Base-by-base conservation (phyloP, 2,113 vertebrate genomes). In the Nannospalax galili region DNA sequence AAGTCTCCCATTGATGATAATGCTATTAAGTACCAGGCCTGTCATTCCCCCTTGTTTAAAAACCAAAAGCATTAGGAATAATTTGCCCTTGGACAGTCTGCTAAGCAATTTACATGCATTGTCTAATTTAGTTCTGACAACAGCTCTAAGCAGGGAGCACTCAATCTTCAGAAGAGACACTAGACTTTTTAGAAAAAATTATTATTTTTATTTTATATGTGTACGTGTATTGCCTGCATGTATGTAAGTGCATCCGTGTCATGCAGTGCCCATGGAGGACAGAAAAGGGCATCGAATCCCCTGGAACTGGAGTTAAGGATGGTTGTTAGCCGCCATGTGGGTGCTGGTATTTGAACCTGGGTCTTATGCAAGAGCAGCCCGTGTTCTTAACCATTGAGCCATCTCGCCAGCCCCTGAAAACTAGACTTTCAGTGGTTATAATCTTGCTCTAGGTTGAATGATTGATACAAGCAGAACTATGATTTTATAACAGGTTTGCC, bases 21-120 rank as follows among this genome's bases (percentile, higher is more conserved):
- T 42, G 42, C 67, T 84, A 69, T 79, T 74, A 88, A 92, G 62
- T 77, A 52, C 56, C 52, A 85, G 48, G 42, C 42, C 74, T 56
- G 7, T 52, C 42, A 15, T 45, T 42, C 24, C 75, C 65, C 22
- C 22, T n/a, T 88, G 74, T 77, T 88, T 40, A 69, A 32, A 95
- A 85, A n/a, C 78, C 78, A 65, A 42, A 19, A 30, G 40, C 60
- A 32, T 69, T 56, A 78, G 75, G 74, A 65, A 67, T 22, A 69
- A 75, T 79, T 94, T 86, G 37, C 16, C 60, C 60, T n/a, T 32
- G 86, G 69, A 80, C 45, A 84, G 3, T 70, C 62, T 4, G 9
- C 2, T 62, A 4, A 81, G 81, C 6, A 19, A 79, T 84, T 45
- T 28, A 5, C 11, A 8, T 0, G 7, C 4, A 0, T 65, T 10